phyloP scores from a whole-genome alignment of 2,113 vertebrate genomes.

The Tichodroma muraria region DNA sequence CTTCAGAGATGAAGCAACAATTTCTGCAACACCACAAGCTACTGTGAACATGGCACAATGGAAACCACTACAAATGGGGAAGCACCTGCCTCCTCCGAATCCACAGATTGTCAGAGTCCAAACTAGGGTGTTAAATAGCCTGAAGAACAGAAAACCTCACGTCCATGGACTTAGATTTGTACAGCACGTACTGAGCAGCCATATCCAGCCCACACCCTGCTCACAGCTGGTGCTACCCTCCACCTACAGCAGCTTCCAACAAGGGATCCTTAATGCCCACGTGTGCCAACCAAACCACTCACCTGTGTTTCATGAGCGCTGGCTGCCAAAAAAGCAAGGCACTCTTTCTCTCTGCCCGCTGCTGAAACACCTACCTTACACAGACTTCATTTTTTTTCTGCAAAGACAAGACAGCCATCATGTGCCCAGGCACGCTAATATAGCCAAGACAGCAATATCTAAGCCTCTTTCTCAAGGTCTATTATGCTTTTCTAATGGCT shows the following conservation, averaged over 20 bases:
- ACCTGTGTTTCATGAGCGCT: background rate
- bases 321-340: rapidly evolving
- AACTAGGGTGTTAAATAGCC: background rate
- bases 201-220: background rate
- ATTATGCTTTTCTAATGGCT: conserved; percentile 68
- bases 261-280: background rate
- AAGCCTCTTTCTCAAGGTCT: conserved; percentile 58
- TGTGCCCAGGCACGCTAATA: background rate
- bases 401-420: background rate
- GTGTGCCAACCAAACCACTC: background rate
- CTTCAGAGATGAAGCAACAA: background rate
- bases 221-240: background rate
- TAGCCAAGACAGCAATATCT: background rate
- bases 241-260: background rate
- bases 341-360: background rate
- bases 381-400: background rate
- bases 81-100: background rate
- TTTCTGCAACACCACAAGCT: background rate
- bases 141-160: background rate
- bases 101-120: background rate
- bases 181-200: background rate
- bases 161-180: background rate
- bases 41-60: background rate
- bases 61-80: background rate
- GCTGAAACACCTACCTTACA: background rate